Conservation (phyloP, 2,797 vertebrate species). For the Pantherophis alleghaniensis region DNA sequence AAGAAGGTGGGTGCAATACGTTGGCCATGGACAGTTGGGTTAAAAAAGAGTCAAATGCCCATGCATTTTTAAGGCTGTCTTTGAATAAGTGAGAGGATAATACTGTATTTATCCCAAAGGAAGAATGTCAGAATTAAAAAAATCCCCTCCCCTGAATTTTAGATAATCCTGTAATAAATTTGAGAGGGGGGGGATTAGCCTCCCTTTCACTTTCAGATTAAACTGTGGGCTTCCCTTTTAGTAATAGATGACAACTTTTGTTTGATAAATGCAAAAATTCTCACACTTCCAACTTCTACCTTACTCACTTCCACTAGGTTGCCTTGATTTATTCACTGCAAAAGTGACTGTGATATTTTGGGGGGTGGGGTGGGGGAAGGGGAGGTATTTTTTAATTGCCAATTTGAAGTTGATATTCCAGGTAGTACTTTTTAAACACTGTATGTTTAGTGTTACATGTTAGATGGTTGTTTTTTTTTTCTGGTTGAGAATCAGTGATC, state of each 20-base stretch:
- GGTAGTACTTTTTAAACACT: background rate
- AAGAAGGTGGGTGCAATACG: background rate
- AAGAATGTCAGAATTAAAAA: background rate
- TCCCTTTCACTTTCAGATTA: background rate
- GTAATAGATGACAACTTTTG: background rate
- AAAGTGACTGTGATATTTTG: background rate
- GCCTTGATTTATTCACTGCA: background rate
- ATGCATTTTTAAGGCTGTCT: background rate
- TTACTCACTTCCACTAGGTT: background rate
- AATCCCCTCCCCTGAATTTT: background rate
- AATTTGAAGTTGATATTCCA: background rate
- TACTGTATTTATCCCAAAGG: background rate
- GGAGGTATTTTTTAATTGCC: background rate
- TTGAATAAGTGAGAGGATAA: background rate
- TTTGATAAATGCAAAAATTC: background rate
- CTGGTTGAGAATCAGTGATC: background rate
- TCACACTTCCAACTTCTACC: background rate
- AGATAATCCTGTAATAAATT: background rate
- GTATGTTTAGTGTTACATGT: background rate
- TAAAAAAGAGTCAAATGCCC: background rate
- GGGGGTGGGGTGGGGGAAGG: fast-evolving
- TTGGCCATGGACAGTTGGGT: background rate
- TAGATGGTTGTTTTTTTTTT: background rate
- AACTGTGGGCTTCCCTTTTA: background rate
- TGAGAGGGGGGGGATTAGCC: background rate